Percentiles rank a stretch among this genome's conserved stretches.
phyloP scores from a whole-genome alignment of 2,888 invertebrate species.

The Hypolimnas misippus region DNA sequence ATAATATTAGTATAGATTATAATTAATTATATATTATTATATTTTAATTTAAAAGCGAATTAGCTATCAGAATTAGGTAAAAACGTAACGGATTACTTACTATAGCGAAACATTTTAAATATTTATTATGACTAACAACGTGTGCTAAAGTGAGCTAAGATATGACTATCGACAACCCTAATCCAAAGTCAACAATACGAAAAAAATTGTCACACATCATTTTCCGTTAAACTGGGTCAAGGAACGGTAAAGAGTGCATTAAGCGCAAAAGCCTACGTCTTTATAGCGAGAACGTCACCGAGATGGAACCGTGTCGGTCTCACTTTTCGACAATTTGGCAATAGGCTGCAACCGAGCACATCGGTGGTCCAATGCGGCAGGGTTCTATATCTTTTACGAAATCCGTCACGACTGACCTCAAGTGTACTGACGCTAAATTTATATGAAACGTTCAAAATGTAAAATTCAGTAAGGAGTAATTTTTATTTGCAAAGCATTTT shows the following conservation, averaged over 20 bases:
- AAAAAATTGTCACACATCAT: conserved; percentile 24
- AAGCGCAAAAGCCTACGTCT: conserved; percentile 20
- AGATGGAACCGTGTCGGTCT: conserved; percentile 8
- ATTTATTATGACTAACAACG: no score
- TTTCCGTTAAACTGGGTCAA: conserved; percentile 22
- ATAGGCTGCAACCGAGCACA: not conserved
- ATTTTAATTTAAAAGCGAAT: no score
- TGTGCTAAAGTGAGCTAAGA: no score
- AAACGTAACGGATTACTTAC: no score
- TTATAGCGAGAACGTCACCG: not conserved
- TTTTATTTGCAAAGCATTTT: no score
- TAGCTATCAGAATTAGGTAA: no score
- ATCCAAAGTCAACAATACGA: conserved; percentile 12
- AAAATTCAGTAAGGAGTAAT: no score
- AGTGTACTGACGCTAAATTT: not conserved
- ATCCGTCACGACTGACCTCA: not conserved
- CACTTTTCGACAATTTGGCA: conserved; percentile 9
- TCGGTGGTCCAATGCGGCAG: not conserved
- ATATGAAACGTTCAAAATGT: not conserved
- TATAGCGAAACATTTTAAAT: no score
- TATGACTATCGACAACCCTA: conserved; percentile 13
- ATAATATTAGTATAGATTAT: no score
- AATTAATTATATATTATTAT: no score
- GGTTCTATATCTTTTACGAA: not conserved
- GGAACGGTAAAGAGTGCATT: conserved; percentile 27